Conservation (phyloP, 2,888 invertebrate species). For the Drosophila anceps region DNA sequence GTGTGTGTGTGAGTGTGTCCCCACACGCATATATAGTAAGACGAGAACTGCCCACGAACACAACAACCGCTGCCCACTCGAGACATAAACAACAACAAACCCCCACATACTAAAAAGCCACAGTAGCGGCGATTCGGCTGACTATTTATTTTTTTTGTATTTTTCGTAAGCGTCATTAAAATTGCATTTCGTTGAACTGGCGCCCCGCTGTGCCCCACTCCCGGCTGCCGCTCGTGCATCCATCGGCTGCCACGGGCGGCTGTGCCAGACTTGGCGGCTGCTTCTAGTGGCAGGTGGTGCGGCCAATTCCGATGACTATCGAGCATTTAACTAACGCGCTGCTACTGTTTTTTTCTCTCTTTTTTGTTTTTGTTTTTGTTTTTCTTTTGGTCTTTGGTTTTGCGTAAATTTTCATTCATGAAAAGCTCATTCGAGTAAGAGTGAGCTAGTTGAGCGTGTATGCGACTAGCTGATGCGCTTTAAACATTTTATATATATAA, state of each 20-base stretch:
- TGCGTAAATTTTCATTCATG: constrained; percentile 71
- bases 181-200: constrained; percentile 72
- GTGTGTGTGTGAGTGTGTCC: constrained; percentile 11
- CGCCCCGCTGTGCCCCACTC: constrained; percentile 11
- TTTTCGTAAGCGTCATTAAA: constrained; percentile 74
- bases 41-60: constrained; percentile 67
- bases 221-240: neutral
- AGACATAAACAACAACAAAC: constrained; percentile 66
- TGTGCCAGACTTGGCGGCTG: constrained; percentile 71
- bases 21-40: constrained; percentile 44
- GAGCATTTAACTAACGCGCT: constrained; percentile 65
- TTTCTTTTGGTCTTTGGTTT: constrained; percentile 25
- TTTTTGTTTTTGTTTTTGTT: neutral
- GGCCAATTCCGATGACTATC: constrained; percentile 56
- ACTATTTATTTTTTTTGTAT: constrained; percentile 27
- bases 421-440: constrained; percentile 26
- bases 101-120: constrained; percentile 28
- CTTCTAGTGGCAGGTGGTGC: constrained; percentile 24
- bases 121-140: constrained; percentile 53
- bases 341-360: constrained; percentile 27
- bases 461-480: constrained; percentile 18
- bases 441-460: neutral
- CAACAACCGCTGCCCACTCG: constrained; percentile 54
- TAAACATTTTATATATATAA: neutral
- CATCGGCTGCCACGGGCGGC: constrained; percentile 33